Conservation (phyloP, 1,140 invertebrate genomes). For the Neomicropteryx cornuta region DNA sequence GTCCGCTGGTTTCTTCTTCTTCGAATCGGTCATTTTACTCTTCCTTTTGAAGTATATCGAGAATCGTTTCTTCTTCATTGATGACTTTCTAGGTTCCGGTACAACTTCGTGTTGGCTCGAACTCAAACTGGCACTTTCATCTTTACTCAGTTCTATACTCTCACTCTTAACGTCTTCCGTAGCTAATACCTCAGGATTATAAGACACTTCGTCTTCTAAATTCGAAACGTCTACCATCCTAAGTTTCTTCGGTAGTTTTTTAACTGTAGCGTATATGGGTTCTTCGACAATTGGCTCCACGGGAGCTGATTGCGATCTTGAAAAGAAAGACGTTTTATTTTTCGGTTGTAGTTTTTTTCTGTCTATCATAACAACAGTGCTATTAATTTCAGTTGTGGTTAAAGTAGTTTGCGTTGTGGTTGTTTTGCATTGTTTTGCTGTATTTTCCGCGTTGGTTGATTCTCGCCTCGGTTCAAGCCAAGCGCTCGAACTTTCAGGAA, state of each 20-base stretch:
- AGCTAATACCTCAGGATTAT: conserved; percentile 27
- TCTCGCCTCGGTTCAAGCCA: no score
- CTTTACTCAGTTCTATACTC: conserved; percentile 24
- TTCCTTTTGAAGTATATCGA: conserved; percentile 37
- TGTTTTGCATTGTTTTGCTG: no score
- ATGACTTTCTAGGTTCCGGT: conserved; percentile 26
- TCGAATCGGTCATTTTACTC: conserved; percentile 25
- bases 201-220: conserved; percentile 37
- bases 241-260: conserved; percentile 36
- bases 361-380: conserved; percentile 37
- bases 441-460: no score
- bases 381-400: conserved; percentile 38
- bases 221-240: conserved; percentile 35
- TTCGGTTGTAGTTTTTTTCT: conserved; percentile 31
- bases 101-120: conserved; percentile 31
- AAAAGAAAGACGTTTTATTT: conserved; percentile 35
- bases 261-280: conserved; percentile 38
- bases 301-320: conserved; percentile 35
- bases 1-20: conserved; percentile 22
- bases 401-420: conserved; percentile 12
- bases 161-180: conserved; percentile 29
- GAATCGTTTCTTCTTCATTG: conserved; percentile 38
- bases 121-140: conserved; percentile 33
- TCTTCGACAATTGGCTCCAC: conserved; percentile 32
- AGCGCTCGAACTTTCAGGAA: conserved; percentile 24